A percentile compares a stretch with the other conserved stretches of the same genome.
These are phyloP conservation scores for Agrochola litura DNA, from an alignment of 2,888 invertebrate genomes.

Conservation along the genomic window DNA sequence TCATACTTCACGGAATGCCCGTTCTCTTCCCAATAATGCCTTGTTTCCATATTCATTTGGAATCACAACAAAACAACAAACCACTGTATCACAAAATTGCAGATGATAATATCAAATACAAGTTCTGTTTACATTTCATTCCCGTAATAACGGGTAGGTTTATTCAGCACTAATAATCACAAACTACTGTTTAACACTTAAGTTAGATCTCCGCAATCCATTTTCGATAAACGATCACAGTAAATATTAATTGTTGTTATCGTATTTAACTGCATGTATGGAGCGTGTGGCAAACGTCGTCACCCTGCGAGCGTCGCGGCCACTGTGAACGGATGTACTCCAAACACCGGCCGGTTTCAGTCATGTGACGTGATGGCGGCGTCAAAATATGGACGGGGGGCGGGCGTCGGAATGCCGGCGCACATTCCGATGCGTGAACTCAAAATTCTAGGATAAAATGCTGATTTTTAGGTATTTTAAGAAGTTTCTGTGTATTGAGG, in stretches of 20 bases:
- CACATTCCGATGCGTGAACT: constrained; percentile 63
- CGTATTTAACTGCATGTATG: constrained; percentile 75
- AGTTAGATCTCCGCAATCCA: constrained; percentile 78
- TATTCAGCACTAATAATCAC: constrained; percentile 67
- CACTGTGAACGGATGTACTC: constrained; percentile 73
- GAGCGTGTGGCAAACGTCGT: constrained; percentile 70
- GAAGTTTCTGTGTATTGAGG: not conserved
- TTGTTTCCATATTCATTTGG: constrained; percentile 85
- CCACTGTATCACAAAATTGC: constrained; percentile 75
- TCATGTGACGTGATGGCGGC: constrained; percentile 81
- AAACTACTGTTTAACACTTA: constrained; percentile 63
- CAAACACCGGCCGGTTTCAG: constrained; percentile 77
- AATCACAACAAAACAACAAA: constrained; percentile 76
- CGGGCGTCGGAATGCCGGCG: constrained; percentile 73
- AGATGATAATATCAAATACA: constrained; percentile 64
- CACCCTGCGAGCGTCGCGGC: constrained; percentile 71
- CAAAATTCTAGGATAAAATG: constrained; percentile 28
- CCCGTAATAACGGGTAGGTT: constrained; percentile 50
- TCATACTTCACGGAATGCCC: constrained; percentile 86
- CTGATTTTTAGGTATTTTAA: constrained; percentile 4
- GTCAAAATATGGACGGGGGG: constrained; percentile 81
- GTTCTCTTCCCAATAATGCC: constrained; percentile 87
- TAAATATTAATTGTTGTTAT: constrained; percentile 68
- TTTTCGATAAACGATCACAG: constrained; percentile 71
- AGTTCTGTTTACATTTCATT: constrained; percentile 73